Conservation (phyloP, 2,888 invertebrate species). For the Phlogophora meticulosa region DNA sequence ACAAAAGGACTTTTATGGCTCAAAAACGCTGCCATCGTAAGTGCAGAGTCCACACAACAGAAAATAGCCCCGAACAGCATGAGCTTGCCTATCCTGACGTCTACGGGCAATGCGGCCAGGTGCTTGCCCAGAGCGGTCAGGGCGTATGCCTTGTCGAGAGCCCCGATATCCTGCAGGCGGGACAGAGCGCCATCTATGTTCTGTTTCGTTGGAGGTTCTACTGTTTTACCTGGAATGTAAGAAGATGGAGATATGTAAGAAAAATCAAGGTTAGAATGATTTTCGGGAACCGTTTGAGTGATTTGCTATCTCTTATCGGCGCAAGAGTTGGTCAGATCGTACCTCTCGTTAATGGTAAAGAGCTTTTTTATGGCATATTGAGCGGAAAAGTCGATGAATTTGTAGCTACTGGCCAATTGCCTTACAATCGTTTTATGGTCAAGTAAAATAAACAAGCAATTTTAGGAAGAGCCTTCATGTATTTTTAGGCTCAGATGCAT, state of each 20-base stretch:
- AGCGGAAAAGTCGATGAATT: no score
- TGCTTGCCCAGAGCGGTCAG: constrained; percentile 97
- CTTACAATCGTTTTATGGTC: no score
- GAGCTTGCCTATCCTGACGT: constrained; percentile 97
- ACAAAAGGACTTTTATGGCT: constrained; percentile 95
- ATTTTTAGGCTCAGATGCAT: no score
- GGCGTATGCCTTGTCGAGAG: constrained; percentile 93
- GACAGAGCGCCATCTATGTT: constrained; percentile 93
- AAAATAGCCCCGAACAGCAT: constrained; percentile 98
- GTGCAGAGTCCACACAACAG: constrained; percentile 97
- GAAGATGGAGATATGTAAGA: neutral
- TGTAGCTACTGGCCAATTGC: no score
- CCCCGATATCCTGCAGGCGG: constrained; percentile 94
- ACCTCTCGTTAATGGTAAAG: neutral
- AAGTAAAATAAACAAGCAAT: no score
- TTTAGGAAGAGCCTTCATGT: no score
- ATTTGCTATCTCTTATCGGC: neutral
- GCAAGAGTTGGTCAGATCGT: neutral
- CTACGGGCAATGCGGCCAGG: constrained; percentile 96
- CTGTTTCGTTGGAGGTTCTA: constrained; percentile 94
- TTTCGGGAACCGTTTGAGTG: neutral
- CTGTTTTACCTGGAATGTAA: constrained; percentile 89
- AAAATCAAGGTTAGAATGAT: neutral
- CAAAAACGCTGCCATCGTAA: constrained; percentile 97
- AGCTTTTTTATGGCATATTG: no score